Base-by-base conservation (phyloP, 1,140 invertebrate species). In the Amphibalanus amphitrite region DNA sequence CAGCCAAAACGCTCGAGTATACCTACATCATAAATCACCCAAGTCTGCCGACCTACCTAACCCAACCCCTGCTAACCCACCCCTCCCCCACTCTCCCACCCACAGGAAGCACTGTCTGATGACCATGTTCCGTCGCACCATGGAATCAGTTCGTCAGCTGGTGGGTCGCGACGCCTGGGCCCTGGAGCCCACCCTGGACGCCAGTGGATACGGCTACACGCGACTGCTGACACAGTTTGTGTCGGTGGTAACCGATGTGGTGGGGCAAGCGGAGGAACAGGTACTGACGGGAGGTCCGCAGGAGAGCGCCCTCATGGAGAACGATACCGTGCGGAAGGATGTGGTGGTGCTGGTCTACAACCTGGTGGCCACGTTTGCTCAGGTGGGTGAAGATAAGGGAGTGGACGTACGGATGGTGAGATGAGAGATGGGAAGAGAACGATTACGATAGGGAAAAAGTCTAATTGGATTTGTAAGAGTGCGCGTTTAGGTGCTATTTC, bases 81-180 rank as follows among this genome's bases (percentile, higher is more conserved):
- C 33, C 33, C 15, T 15, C 33, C 33, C 15, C 47, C 47, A 59
- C 13, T 20, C 47, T 1, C 17, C 47, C 17, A 1, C 13, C 71
- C 70, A 29, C 72, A 80, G 93, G 74, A 85, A 93, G 68, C 88
- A 93, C 78, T 93, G 92, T 75, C 89, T 97, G 82, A 86, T 86
- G 28, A 88, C 88, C 69, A 83, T 96, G 72, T 89, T 97, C 70
- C 89, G 90, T 78, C 89, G 94, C 78, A 88, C 92, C 6, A 85
- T 86, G 0, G 87, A 90, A 76, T 89, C 91, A 76, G 86, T 95
- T 38, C 86, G 87, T 75, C 83, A 84, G n/a, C 82, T 97, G 3
- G 83, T 86, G 69, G 85, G 85, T 65, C 87, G 88, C 76, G 95
- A 98, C 81, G 90, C 85, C 0, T 98, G 95, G 94, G 85, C 87